A percentile compares a stretch with the other conserved stretches of the same genome.
phyloP scores from a whole-genome alignment of 2,113 vertebrate species.

The Chaetura pelagica region DNA sequence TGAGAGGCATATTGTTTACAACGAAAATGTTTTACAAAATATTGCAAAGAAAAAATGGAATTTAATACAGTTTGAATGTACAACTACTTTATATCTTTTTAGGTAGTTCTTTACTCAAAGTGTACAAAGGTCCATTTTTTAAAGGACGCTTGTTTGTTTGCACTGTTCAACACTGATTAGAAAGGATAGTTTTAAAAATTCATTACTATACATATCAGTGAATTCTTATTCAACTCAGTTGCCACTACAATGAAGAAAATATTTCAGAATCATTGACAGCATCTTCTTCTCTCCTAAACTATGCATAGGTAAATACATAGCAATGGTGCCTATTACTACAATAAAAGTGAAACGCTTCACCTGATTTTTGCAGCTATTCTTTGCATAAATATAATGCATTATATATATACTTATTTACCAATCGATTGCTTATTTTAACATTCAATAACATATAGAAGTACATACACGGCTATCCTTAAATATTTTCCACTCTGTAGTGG shows the following conservation, averaged over 20 bases:
- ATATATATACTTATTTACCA: slow-evolving; percentile 42
- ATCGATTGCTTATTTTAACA: slow-evolving; percentile 66
- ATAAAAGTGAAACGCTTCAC: slow-evolving; percentile 59
- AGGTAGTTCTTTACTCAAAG: slow-evolving; percentile 75
- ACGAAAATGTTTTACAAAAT: slow-evolving; percentile 78
- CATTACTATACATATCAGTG: slow-evolving; percentile 70
- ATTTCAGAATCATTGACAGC: slow-evolving; percentile 72
- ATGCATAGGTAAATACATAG: slow-evolving; percentile 73
- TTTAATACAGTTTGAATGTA: slow-evolving; percentile 79
- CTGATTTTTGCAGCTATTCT: slow-evolving; percentile 60
- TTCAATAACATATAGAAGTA: slow-evolving; percentile 65
- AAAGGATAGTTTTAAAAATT: slow-evolving; percentile 65
- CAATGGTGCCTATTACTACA: slow-evolving; percentile 62
- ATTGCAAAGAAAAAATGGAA: slow-evolving; percentile 75
- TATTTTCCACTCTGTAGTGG: slow-evolving; percentile 69
- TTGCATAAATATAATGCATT: slow-evolving; percentile 57
- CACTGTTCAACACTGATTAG: slow-evolving; percentile 64
- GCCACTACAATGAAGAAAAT: slow-evolving; percentile 73
- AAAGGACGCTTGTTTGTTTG: slow-evolving; percentile 63
- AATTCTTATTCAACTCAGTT: slow-evolving; percentile 72
- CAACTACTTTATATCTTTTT: slow-evolving; percentile 74
- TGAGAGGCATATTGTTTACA: slow-evolving; percentile 79
- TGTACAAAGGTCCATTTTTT: slow-evolving; percentile 74
- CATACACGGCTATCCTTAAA: slow-evolving; percentile 69
- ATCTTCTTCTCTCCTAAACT: slow-evolving; percentile 71